A percentile compares a stretch with the other conserved stretches of the same genome.
Conservation (phyloP, 2,113 vertebrate species). For the Grus americana region DNA sequence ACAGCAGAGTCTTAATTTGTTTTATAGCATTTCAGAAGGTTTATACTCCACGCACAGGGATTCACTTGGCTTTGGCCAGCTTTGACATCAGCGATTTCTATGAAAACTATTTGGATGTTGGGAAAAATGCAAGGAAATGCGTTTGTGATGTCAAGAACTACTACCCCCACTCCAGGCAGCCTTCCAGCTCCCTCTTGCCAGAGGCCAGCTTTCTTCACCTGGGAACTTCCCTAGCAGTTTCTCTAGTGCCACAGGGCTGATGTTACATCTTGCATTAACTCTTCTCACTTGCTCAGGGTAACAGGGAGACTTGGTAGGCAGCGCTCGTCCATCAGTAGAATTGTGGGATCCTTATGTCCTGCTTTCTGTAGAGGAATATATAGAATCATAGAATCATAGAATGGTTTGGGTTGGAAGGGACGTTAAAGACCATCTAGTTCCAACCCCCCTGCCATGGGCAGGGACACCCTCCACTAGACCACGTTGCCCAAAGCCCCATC, state of each 20-base stretch:
- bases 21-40: neutral
- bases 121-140: neutral
- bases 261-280: neutral
- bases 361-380: neutral
- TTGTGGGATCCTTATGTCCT: neutral
- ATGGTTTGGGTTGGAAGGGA: too few relatives aligned
- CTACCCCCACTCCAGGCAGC: neutral
- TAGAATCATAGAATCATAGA: too few relatives aligned
- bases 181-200: neutral
- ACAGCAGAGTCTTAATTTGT: neutral
- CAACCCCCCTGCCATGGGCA: too few relatives aligned
- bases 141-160: neutral
- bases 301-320: neutral
- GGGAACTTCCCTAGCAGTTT: neutral
- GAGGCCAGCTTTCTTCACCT: neutral
- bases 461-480: too few relatives aligned
- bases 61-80: neutral
- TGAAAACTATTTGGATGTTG: neutral
- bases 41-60: neutral
- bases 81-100: neutral
- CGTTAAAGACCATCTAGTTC: too few relatives aligned
- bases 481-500: too few relatives aligned
- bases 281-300: neutral
- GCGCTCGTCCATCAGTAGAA: accelerated
- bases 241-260: neutral